Base-by-base conservation (phyloP, 2,888 invertebrate species). In the Taphrorychus bicolor region DNA sequence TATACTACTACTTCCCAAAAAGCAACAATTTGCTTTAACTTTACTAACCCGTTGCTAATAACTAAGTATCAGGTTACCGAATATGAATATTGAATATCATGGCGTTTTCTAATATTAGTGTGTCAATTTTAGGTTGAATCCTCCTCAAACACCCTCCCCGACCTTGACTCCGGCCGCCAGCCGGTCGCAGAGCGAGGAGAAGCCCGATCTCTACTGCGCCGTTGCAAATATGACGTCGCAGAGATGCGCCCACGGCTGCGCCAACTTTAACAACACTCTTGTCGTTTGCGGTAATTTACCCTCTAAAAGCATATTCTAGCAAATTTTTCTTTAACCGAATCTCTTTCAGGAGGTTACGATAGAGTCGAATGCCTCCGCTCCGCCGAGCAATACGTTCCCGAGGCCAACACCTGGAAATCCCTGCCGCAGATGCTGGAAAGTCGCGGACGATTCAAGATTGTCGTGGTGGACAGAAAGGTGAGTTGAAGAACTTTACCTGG, bases 381-480 rank as follows among this genome's bases (percentile, higher is more conserved):
- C 17, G 91, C 89, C 0, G 93, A 93, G 82, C 86, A 87, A 49
- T 95, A 92, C 84, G 86, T 89, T 76, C 89, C 92, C 3, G 83
- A 83, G 54, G 83, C 82, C 3, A 93, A 93, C 83, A 83, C 82
- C 59, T 95, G 95, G 94, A 79, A 83, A 45, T 79, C 84, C 19
- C 82, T 91, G 76, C 86, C 90, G 0, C 85, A 87, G 70, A 92
- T 95, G 93, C 86, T 85, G 61, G 87, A 88, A 71, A 88, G 90
- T 64, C 85, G 95, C 67, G 94, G 94, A 0, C 85, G 95, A 22
- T 92, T 94, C 83, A 90, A 91, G 75, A 89, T 91, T 40, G 90
- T 91, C 14, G 87, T 89, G 66, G 83, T 92, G 9, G 84, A 85
- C 52, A 88, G 86, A 72, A 85, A 85, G 71, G 86, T 66, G 48